A percentile compares a stretch with the other conserved stretches of the same genome.
These are phyloP conservation scores for Nasonia longicornis DNA, from an alignment of 1,140 invertebrate species.

Conservation along the genomic window DNA sequence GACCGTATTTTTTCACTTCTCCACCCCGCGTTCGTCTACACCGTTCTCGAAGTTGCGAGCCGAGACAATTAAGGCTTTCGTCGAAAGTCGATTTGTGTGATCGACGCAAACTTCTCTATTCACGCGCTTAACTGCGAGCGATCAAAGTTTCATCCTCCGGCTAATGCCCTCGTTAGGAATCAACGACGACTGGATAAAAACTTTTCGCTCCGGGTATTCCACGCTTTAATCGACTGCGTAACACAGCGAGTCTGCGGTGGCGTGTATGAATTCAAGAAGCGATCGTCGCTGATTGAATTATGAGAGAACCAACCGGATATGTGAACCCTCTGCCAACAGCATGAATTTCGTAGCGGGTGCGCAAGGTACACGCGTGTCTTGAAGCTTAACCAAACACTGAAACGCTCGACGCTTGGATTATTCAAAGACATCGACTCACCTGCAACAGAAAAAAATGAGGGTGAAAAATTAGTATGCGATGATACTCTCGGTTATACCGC, in stretches of 20 bases:
- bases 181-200: no score
- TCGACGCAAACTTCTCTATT: no score
- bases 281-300: not conserved
- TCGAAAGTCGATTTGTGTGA: not conserved
- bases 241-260: not conserved
- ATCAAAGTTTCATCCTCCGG: no score
- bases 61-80: constrained; percentile 23
- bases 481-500: not conserved
- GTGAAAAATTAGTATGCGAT: not conserved
- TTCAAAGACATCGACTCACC: not conserved
- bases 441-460: not conserved
- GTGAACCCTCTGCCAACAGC: not conserved
- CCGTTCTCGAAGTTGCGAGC: not conserved
- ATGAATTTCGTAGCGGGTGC: not conserved
- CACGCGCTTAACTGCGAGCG: no score
- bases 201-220: no score
- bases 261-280: not conserved
- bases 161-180: no score
- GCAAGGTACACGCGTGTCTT: not conserved
- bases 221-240: no score
- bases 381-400: not conserved
- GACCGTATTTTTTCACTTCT: constrained; percentile 9
- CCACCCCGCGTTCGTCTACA: not conserved
- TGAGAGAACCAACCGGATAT: not conserved
- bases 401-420: not conserved